Percentiles rank a stretch among this genome's conserved stretches.
These are phyloP conservation scores for Drosophila merina DNA, from an alignment of 2,888 invertebrate species.

Conservation along the genomic window DNA sequence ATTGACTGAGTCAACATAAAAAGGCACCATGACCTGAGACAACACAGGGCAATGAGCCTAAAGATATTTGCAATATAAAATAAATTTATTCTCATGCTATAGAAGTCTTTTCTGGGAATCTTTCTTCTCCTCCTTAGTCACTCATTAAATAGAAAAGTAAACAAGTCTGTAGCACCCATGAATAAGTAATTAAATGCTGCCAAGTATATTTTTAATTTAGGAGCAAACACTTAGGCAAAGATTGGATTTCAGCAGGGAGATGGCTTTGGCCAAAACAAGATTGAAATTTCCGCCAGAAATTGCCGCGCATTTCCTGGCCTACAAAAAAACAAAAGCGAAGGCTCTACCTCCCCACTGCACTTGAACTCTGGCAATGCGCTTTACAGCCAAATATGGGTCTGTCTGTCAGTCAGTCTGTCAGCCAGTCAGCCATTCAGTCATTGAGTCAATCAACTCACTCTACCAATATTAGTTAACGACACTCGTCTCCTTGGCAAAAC, in stretches of 20 bases:
- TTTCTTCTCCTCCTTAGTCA: background rate
- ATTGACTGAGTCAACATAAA: background rate
- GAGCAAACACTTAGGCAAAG: slow-evolving; percentile 2
- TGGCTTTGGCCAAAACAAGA: slow-evolving; percentile 30
- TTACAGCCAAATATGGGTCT: slow-evolving; percentile 46
- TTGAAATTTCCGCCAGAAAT: slow-evolving; percentile 38
- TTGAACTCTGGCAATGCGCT: slow-evolving; percentile 67
- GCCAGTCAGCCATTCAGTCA: slow-evolving; percentile 38
- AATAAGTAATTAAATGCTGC: slow-evolving; percentile 16
- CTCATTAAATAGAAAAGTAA: background rate
- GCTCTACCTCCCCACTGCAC: slow-evolving; percentile 14
- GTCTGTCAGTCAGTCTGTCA: slow-evolving; percentile 41
- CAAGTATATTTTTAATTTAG: slow-evolving; percentile 9
- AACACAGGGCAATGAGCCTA: background rate
- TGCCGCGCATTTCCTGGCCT: slow-evolving; percentile 35
- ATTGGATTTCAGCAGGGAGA: slow-evolving; percentile 7
- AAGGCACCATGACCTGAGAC: background rate
- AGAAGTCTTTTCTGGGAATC: background rate
- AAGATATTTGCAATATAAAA: background rate
- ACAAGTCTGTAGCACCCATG: background rate
- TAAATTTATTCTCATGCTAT: background rate
- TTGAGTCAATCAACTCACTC: slow-evolving; percentile 35
- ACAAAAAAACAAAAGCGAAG: slow-evolving; percentile 5
- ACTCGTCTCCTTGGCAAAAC: slow-evolving; percentile 20
- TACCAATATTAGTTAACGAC: slow-evolving; percentile 12